Base-by-base conservation (phyloP, 2,888 invertebrate genomes). In the Xylota segnis region DNA sequence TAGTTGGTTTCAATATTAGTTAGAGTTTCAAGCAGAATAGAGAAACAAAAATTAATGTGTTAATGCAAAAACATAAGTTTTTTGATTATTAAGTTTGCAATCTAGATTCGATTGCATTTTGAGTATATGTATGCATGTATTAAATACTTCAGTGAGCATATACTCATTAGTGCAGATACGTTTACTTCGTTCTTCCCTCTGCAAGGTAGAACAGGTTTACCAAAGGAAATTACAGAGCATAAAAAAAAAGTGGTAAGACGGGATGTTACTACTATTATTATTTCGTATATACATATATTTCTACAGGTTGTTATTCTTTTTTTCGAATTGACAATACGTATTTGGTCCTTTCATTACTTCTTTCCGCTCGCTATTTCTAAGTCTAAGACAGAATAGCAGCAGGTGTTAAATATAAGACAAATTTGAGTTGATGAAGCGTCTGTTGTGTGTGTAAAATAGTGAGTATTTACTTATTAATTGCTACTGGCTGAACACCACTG, bases 171-270 rank as follows among this genome's bases (percentile, higher is more conserved):
- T 54, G 40, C 3, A 58, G 12, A 34, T 54, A 52, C 29, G 27
- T 14, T 14, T 23, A 10, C 9, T 23, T 54, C n/a, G 18, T 12
- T 74, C 50, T 40, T 37, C 43, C 37, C 23, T 40, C 27, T 45
- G 34, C 56, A 34, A 7, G 5, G 12, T 6, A 56, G 16, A 65
- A 23, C 58, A 59, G 71, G 47, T 59, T 34, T 71, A 47, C n/a
- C 10, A 23, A 52, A 66, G 66, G 45, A 56, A 45, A 47, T 66
- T 47, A 16, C 23, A 14, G 4, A 34, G 37, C 27, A 40, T 10
- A 10, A 61, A 43, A 6, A 59, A 81, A 74, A 79, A 74, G 66
- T 74, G 79, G 79, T 81, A 81, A 61, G 72, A 66, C 72, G 10
- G 16, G 72, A 40, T 79, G 65, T 52, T 34, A 5, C 56, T 12